Base-by-base conservation (phyloP, 2,113 vertebrate genomes). In the Dromas ardeola region DNA sequence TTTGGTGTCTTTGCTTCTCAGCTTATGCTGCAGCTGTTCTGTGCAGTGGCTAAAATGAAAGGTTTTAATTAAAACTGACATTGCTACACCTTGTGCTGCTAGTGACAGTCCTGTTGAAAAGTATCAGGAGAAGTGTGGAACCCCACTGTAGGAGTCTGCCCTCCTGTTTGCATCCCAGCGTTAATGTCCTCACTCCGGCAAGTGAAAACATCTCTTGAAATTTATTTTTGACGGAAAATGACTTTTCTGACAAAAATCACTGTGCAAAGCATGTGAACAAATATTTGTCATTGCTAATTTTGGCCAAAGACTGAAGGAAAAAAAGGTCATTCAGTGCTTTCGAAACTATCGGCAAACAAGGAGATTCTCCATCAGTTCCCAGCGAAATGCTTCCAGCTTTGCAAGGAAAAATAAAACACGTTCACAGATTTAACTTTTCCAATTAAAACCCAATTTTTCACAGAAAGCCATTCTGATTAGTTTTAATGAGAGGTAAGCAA, bases 21-120 rank as follows among this genome's bases (percentile, higher is more conserved):
- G 62, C 71, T 79, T 72, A 23, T 86, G 94, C 92, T 97, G 96
- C 89, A 96, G 95, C 34, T 94, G 94, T 89, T 95, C 85, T 29
- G 91, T 85, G 95, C 90, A 81, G 94, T 93, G 85, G 94, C 80
- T 89, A 95, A 95, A 98, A 92, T 15, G 56, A 92, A 97, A 92
- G 92, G 94, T 97, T 96, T 98, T 96, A 97, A 98, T 98, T 94
- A 96, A 93, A 97, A 95, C 93, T 97, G 98, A 95, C 97, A 94
- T 85, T 95, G 95, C 90, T 95, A 92, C 91, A 71, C 94, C 77
- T 91, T 43, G 73, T 96, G 67, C 96, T 97, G 97, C 95, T 88
- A 27, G 92, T 94, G 96, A 53, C 94, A 95, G 95, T 84, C 93
- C 96, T 96, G 95, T 58, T 79, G 91, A 78, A 86, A 95, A 80